Conservation (phyloP, 23 tunicate genomes). For the Aplidium turbinatum region DNA sequence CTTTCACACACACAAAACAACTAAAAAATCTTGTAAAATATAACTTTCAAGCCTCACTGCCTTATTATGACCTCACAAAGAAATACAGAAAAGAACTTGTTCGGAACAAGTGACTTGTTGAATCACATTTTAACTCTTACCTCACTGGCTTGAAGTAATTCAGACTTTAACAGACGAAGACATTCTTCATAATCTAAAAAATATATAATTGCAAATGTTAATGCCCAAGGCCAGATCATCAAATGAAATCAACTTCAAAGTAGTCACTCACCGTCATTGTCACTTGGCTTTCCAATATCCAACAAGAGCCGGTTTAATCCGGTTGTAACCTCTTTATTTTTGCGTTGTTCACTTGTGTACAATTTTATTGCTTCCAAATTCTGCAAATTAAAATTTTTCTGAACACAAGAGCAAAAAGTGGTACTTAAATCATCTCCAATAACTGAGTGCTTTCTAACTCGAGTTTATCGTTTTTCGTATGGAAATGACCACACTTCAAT, state of each 20-base stretch:
- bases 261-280: slow-evolving; percentile 12
- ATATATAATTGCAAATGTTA: too few relatives aligned
- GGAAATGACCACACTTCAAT: too few relatives aligned
- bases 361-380: too few relatives aligned
- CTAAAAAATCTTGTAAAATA: neutral
- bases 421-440: too few relatives aligned
- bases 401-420: too few relatives aligned
- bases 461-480: too few relatives aligned
- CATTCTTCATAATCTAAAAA: slow-evolving; percentile 12
- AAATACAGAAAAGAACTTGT: neutral
- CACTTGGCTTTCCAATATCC: slow-evolving; percentile 6
- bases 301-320: slow-evolving; percentile 10
- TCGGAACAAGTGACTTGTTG: neutral
- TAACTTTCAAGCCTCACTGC: neutral
- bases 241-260: too few relatives aligned
- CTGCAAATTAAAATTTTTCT: too few relatives aligned
- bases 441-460: too few relatives aligned
- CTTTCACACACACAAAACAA: neutral
- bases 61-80: neutral
- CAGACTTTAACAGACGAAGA: slow-evolving; percentile 25
- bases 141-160: slow-evolving; percentile 6
- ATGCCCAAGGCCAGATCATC: too few relatives aligned
- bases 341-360: too few relatives aligned
- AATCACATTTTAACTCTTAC: slow-evolving; percentile 1
- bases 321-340: too few relatives aligned